Percentiles rank a stretch among this genome's conserved stretches.
Conservation (phyloP, 2,113 vertebrate genomes). For the Phalacrocorax pelagicus region DNA sequence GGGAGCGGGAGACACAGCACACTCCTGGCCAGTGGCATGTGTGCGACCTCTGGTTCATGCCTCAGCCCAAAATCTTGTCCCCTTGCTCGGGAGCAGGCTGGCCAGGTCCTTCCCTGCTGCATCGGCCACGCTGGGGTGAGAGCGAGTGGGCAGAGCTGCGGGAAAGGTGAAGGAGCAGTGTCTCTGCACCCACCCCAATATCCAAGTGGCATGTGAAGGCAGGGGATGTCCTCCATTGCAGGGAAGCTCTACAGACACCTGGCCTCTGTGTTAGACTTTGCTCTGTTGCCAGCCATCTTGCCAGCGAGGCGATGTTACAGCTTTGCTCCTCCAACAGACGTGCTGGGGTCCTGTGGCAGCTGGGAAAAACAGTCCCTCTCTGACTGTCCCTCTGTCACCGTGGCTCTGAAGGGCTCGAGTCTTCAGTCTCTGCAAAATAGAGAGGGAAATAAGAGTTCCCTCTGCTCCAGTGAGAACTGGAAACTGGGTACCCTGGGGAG, state of each 20-base stretch:
- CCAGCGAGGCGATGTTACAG: accelerated
- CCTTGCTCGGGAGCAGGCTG: not conserved
- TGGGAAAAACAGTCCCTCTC: not conserved
- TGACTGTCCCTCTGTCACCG: not conserved
- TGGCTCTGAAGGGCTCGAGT: not conserved
- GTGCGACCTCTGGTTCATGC: accelerated
- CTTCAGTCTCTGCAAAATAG: not conserved
- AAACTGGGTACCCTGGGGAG: not conserved
- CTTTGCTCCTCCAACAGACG: not conserved
- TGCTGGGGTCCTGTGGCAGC: not conserved
- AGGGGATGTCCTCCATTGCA: not conserved
- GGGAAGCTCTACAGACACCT: not conserved
- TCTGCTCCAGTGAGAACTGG: accelerated
- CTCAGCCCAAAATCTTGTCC: not conserved
- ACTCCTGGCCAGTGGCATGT: accelerated
- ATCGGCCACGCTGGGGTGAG: not conserved
- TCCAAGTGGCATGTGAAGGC: not conserved
- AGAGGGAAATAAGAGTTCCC: not conserved
- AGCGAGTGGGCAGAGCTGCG: not conserved
- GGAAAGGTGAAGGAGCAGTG: accelerated
- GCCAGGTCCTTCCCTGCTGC: not conserved
- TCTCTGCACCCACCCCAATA: not conserved
- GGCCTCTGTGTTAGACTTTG: accelerated
- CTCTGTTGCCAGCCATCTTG: not conserved
- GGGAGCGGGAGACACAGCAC: accelerated